A percentile compares a stretch with the other conserved stretches of the same genome.
Evolutionary conservation across 1,140 invertebrate genomes (phyloP).

Genomic region (Muscidifurax raptorellus): DNA sequence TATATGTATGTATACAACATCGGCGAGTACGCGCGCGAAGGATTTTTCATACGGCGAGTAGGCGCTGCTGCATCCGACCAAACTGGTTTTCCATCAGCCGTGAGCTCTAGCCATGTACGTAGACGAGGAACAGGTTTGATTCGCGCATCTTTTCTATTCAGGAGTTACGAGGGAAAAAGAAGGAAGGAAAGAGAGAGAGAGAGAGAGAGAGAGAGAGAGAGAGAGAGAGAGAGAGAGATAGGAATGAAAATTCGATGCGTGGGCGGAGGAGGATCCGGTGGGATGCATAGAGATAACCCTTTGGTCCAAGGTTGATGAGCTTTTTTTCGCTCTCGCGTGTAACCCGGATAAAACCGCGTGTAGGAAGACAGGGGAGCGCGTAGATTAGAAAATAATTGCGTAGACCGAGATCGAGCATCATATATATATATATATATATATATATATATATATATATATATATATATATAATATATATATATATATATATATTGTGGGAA

Average conservation of each 20-base stretch:
- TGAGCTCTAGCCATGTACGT: conserved; percentile 3
- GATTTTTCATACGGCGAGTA: conserved; percentile 28
- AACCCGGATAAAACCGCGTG: no score
- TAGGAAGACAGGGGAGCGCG: no score
- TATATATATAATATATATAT: no score
- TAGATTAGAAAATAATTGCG: not conserved
- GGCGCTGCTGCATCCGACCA: not conserved
- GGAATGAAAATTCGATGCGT: conserved; percentile 7
- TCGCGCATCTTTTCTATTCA: conserved; percentile 29
- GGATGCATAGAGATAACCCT: not conserved
- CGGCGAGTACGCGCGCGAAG: no score
- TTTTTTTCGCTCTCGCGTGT: not conserved
- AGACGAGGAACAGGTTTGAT: conserved; percentile 36
- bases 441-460: no score
- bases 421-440: no score
- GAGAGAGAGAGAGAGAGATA: not conserved
- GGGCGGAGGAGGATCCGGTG: not conserved
- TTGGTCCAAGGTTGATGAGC: not conserved
- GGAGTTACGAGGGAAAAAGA: conserved; percentile 1
- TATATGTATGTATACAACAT: not conserved
- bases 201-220: no score
- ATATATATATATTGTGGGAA: no score
- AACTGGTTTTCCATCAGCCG: conserved; percentile 39
- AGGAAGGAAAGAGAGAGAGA: not conserved
- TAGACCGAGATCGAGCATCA: not conserved